Conservation (phyloP, 2,888 invertebrate genomes). For the Drepana falcataria region DNA sequence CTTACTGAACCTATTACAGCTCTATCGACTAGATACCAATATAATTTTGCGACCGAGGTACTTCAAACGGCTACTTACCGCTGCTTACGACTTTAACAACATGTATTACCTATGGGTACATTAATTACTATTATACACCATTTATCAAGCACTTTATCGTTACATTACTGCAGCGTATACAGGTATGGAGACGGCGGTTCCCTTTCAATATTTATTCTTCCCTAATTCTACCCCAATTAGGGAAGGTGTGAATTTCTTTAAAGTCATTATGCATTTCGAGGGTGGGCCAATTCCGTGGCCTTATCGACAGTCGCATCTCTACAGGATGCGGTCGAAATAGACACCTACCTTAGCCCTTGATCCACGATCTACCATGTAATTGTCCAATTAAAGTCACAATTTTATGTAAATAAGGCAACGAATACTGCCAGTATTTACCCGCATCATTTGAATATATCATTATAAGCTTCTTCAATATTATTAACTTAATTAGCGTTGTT, state of each 20-base stretch:
- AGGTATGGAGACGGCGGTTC: slow-evolving; percentile 40
- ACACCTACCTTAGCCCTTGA: slow-evolving; percentile 44
- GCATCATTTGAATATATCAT: slow-evolving; percentile 10
- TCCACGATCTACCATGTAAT: slow-evolving; percentile 70
- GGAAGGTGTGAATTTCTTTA: slow-evolving; percentile 74
- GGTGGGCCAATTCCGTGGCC: slow-evolving; percentile 54
- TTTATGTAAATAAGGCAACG: slow-evolving; percentile 60
- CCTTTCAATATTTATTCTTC: slow-evolving; percentile 62
- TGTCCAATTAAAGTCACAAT: slow-evolving; percentile 72
- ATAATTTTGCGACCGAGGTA: no score
- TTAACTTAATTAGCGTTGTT: neutral
- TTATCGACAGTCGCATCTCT: slow-evolving; percentile 61
- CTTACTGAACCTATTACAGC: no score
- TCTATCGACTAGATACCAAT: no score
- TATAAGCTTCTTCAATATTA: slow-evolving; percentile 12
- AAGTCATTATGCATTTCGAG: slow-evolving; percentile 55
- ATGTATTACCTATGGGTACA: no score
- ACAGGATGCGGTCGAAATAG: slow-evolving; percentile 62
- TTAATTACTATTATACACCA: no score
- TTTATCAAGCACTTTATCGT: no score
- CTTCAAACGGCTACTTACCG: no score
- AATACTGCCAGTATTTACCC: slow-evolving; percentile 24
- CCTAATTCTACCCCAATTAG: slow-evolving; percentile 70
- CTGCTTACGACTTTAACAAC: no score
- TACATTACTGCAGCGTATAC: slow-evolving; percentile 36